phyloP scores from a whole-genome alignment of 2,888 invertebrate species.

The Busseola fusca region DNA sequence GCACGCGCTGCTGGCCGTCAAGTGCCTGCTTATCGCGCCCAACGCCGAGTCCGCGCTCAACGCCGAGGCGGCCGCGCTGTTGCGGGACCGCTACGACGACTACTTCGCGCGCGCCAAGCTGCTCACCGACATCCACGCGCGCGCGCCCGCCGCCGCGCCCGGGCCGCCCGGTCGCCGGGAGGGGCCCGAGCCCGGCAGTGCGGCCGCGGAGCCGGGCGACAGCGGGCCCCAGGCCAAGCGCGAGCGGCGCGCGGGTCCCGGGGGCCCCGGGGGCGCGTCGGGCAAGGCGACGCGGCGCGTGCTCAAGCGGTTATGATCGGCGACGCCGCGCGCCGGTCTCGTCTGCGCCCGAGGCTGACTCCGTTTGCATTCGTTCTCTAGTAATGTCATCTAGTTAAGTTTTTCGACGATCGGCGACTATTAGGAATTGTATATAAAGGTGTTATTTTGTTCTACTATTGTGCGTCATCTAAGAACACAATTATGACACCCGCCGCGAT shows the following conservation, averaged over 20 bases:
- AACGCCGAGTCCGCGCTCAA: conserved; percentile 99
- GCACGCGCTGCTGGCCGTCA: conserved; percentile 96
- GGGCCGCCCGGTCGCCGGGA: conserved; percentile 64
- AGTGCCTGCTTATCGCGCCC: conserved; percentile 98
- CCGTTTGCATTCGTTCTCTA: conserved; percentile 14
- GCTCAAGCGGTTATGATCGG: conserved; percentile 56
- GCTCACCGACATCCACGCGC: conserved; percentile 84
- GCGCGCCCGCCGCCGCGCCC: conserved; percentile 70
- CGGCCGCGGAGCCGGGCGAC: conserved; percentile 80
- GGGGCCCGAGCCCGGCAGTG: conserved; percentile 77
- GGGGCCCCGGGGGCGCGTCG: background rate
- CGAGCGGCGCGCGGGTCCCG: conserved; percentile 84
- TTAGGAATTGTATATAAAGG: conserved; percentile 43
- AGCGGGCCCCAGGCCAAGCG: conserved; percentile 93
- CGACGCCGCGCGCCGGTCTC: background rate
- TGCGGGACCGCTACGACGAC: conserved; percentile 97
- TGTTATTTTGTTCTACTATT: conserved; percentile 30
- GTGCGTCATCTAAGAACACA: conserved; percentile 23
- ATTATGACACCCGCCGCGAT: conserved; percentile 24
- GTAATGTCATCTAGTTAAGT: conserved; percentile 19
- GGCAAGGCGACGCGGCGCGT: conserved; percentile 50
- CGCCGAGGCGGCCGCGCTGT: conserved; percentile 98
- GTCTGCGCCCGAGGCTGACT: conserved; percentile 17
- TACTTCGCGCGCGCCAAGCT: conserved; percentile 91
- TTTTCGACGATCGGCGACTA: conserved; percentile 10